phyloP scores from a whole-genome alignment of 2,797 vertebrate species.

The Enteromius argenteus region DNA sequence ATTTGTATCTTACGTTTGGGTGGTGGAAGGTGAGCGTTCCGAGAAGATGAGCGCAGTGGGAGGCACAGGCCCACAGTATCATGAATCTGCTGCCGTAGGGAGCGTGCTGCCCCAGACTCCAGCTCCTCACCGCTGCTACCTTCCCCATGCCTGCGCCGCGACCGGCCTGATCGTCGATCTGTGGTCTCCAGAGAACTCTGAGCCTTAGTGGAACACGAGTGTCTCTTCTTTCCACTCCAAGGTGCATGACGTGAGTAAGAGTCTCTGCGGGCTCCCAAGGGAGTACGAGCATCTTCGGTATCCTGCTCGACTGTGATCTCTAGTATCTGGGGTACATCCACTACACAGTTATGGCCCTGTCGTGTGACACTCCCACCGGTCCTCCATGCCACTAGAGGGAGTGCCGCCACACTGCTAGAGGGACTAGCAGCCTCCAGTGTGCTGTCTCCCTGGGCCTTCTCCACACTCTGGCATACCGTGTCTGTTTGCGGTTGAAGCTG shows the following conservation, averaged over 20 bases:
- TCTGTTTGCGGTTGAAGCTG: constrained; percentile 79
- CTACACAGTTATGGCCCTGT: constrained; percentile 88
- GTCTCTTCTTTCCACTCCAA: constrained; percentile 98
- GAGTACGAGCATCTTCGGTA: constrained; percentile 78
- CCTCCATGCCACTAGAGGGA: constrained; percentile 67
- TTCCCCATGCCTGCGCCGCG: constrained; percentile 71
- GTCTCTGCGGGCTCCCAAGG: constrained; percentile 85
- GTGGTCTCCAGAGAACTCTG: constrained; percentile 92
- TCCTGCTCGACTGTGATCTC: constrained; percentile 96
- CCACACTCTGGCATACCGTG: constrained; percentile 79
- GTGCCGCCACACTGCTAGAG: constrained; percentile 70
- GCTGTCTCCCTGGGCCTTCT: constrained; percentile 77
- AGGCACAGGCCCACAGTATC: constrained; percentile 94
- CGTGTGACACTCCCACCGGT: constrained; percentile 39
- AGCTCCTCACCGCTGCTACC: constrained; percentile 87
- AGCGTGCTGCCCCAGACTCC: constrained; percentile 80
- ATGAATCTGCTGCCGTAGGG: constrained; percentile 90
- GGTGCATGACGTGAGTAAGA: constrained; percentile 96
- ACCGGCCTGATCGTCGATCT: constrained; percentile 86
- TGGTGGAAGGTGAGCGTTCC: constrained; percentile 74
- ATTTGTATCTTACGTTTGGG: constrained; percentile 97
- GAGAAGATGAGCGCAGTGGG: constrained; percentile 87
- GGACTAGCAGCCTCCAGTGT: constrained; percentile 79
- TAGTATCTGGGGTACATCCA: constrained; percentile 93
- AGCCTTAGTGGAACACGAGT: constrained; percentile 96